Percentiles rank a stretch among this genome's conserved stretches.
Conservation (phyloP, 1,140 invertebrate genomes). For the Temnothorax longispinosus region DNA sequence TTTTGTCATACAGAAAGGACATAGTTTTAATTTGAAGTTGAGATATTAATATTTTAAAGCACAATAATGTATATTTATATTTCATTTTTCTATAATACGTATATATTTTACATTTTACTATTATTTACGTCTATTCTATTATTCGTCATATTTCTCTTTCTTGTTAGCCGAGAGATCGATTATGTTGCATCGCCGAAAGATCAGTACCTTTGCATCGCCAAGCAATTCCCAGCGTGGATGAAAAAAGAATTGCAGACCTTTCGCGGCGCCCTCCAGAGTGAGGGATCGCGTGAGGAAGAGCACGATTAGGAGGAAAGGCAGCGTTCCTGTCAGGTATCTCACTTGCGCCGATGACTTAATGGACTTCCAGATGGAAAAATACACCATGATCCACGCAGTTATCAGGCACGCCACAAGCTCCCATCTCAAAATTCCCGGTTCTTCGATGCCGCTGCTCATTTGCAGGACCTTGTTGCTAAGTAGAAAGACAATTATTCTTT, state of each 20-base stretch:
- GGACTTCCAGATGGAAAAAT: slow-evolving; percentile 97
- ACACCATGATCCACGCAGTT: slow-evolving; percentile 95
- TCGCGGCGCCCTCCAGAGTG: slow-evolving; percentile 92
- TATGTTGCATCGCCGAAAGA: too few relatives aligned
- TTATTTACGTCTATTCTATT: not conserved
- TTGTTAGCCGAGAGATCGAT: not conserved
- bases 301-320: slow-evolving; percentile 93
- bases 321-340: slow-evolving; percentile 94
- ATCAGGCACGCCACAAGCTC: slow-evolving; percentile 94
- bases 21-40: not conserved
- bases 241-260: slow-evolving; percentile 94
- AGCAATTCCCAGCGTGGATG: slow-evolving; percentile 94
- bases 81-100: not conserved
- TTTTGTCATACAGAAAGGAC: not conserved
- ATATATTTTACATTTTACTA: not conserved
- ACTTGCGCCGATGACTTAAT: slow-evolving; percentile 93
- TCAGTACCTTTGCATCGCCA: slow-evolving; percentile 92
- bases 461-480: slow-evolving; percentile 93
- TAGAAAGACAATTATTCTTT: slow-evolving; percentile 58
- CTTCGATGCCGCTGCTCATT: slow-evolving; percentile 92
- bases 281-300: slow-evolving; percentile 92
- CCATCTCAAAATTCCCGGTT: slow-evolving; percentile 93
- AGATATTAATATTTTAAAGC: not conserved
- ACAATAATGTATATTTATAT: not conserved
- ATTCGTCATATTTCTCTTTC: not conserved